phyloP scores from a whole-genome alignment of 2,113 vertebrate genomes.

The Bubo scandiacus region DNA sequence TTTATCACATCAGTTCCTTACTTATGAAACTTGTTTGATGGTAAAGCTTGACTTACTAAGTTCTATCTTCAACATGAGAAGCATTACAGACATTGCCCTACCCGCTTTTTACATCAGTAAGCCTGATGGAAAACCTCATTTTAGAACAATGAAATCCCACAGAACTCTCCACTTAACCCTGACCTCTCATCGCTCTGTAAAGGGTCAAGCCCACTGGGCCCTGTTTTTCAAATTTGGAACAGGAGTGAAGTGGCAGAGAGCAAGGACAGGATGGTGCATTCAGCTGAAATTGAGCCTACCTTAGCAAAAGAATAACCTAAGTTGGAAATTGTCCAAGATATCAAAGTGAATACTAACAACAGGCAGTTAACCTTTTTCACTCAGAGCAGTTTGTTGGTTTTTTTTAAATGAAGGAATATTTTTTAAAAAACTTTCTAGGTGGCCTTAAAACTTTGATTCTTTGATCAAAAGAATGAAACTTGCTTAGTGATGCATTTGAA shows the following conservation, averaged over 20 bases:
- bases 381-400: not conserved
- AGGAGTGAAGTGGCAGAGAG: not conserved
- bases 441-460: not conserved
- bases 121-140: not conserved
- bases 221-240: not conserved
- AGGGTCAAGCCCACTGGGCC: not conserved
- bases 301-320: not conserved
- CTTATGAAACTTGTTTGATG: not conserved
- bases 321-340: not conserved
- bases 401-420: not conserved
- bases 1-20: not conserved
- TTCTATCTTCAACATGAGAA: not conserved
- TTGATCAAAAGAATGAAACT: not conserved
- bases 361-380: not conserved
- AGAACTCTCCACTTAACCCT: not conserved
- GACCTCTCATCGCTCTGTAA: not conserved
- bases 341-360: not conserved
- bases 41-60: not conserved
- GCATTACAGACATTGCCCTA: not conserved
- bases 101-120: not conserved
- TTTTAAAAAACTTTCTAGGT: not conserved
- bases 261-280: not conserved
- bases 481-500: not conserved
- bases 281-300: not conserved
- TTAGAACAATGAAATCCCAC: not conserved